Conservation (phyloP, 1,140 invertebrate species). For the Diachasmimorpha longicaudata region DNA sequence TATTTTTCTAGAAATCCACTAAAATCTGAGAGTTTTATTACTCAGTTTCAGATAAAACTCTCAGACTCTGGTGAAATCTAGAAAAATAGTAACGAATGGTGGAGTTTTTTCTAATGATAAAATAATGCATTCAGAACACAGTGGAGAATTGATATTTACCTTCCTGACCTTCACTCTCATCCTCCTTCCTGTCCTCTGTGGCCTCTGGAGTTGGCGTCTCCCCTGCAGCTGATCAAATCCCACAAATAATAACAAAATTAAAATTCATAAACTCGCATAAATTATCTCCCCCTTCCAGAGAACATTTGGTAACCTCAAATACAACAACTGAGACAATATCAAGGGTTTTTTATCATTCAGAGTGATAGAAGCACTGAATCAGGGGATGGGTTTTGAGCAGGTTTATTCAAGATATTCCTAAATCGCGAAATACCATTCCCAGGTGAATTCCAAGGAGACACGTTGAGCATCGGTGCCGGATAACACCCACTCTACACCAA, state of each 20-base stretch:
- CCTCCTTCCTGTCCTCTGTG: slow-evolving; percentile 42
- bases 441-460: background rate
- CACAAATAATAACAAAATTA: background rate
- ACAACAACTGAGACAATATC: background rate
- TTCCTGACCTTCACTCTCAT: slow-evolving; percentile 37
- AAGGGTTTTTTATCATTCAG: background rate
- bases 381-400: too few relatives aligned
- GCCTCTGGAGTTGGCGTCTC: slow-evolving; percentile 60
- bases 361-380: background rate
- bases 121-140: background rate
- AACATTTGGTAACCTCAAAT: background rate
- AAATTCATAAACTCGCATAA: background rate
- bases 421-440: background rate
- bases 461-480: background rate
- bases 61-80: too few relatives aligned
- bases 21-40: too few relatives aligned
- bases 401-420: background rate
- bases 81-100: too few relatives aligned
- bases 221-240: slow-evolving; percentile 47
- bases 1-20: too few relatives aligned
- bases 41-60: too few relatives aligned
- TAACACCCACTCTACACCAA: background rate
- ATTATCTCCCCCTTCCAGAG: background rate
- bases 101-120: background rate
- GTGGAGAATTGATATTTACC: background rate